Conservation (phyloP, 2,113 vertebrate species). For the Callipepla californica region DNA sequence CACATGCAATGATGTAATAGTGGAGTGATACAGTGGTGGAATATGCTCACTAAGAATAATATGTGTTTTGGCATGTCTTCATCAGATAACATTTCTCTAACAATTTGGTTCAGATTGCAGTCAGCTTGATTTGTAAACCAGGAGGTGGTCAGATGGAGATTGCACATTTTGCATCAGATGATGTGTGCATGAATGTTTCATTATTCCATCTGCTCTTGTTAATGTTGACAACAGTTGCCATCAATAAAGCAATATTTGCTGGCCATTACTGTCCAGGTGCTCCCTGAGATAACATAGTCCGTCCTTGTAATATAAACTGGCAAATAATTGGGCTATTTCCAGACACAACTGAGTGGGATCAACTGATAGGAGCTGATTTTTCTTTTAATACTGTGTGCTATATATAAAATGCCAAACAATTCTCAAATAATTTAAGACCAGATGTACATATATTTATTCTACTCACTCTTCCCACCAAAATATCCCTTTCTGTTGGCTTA, state of each 20-base stretch:
- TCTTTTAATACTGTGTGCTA: background rate
- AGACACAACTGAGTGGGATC: background rate
- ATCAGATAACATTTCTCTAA: background rate
- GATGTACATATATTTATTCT: background rate
- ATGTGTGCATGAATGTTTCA: slow-evolving; percentile 2
- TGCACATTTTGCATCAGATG: background rate
- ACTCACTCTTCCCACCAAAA: background rate
- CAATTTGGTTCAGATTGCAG: background rate
- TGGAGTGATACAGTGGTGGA: background rate
- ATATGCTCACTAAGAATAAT: background rate
- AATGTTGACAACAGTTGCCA: slow-evolving; percentile 8
- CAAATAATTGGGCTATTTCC: slow-evolving; percentile 16
- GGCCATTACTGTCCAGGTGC: slow-evolving; percentile 3
- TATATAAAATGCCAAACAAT: background rate
- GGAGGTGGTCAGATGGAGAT: background rate
- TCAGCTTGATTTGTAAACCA: background rate
- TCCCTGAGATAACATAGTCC: slow-evolving; percentile 1
- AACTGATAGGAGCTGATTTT: background rate
- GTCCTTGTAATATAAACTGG: background rate
- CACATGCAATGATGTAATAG: background rate
- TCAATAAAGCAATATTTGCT: slow-evolving; percentile 6
- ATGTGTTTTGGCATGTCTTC: slow-evolving; percentile 3
- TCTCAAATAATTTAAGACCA: background rate
- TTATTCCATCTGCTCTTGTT: slow-evolving; percentile 31
- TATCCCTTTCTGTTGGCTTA: background rate